A percentile compares a stretch with the other conserved stretches of the same genome.
These are phyloP conservation scores for Cerceris rybyensis DNA, from an alignment of 2,888 invertebrate genomes.

Conservation along the genomic window DNA sequence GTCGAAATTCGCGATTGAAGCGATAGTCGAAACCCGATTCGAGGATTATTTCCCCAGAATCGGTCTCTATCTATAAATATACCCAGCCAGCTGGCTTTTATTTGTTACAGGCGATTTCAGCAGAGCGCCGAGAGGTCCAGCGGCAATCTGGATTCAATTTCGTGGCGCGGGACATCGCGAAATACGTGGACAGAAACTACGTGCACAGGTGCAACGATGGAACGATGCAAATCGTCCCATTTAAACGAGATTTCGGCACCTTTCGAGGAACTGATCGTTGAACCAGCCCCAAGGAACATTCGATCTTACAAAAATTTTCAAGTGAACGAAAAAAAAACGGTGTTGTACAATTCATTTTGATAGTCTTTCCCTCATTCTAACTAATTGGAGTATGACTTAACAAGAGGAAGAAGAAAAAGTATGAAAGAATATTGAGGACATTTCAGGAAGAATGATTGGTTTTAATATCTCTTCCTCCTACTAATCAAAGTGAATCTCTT, in stretches of 20 bases:
- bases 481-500: too few species aligned
- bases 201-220: constrained; percentile 17
- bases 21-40: too few species aligned
- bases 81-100: constrained; percentile 1
- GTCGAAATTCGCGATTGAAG: too few species aligned
- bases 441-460: constrained; percentile 11
- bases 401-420: neutral
- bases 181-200: constrained; percentile 9
- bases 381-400: neutral
- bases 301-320: too few species aligned
- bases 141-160: constrained; percentile 45
- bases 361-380: too few species aligned
- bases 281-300: too few species aligned
- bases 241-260: neutral
- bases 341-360: too few species aligned
- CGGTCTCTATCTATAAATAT: too few species aligned
- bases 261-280: too few species aligned
- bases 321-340: too few species aligned
- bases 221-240: constrained; percentile 1
- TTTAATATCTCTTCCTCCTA: constrained; percentile 8
- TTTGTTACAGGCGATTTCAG: constrained; percentile 51
- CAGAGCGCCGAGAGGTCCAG: constrained; percentile 24
- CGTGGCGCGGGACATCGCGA: constrained; percentile 28
- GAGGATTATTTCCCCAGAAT: too few species aligned
- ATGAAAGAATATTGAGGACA: neutral